These are phyloP conservation scores for Cygnus atratus DNA, from an alignment of 2,113 vertebrate genomes.

Conservation along the genomic window DNA sequence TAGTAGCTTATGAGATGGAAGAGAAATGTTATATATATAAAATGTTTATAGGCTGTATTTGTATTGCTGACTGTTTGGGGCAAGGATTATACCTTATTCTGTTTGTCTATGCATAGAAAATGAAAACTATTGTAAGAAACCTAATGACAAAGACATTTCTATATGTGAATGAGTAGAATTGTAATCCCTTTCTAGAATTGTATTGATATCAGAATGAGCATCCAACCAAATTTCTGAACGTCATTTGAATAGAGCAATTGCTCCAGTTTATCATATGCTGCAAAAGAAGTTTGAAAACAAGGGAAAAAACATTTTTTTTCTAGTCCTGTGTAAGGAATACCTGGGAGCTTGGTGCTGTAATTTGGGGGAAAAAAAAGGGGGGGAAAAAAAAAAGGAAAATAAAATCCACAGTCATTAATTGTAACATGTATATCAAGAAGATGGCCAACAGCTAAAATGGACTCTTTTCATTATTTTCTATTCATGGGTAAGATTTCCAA, in stretches of 20 bases:
- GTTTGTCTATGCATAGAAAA: not conserved
- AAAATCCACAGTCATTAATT: constrained; percentile 32
- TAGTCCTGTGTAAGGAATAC: not conserved
- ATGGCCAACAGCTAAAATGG: constrained; percentile 1
- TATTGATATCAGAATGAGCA: not conserved
- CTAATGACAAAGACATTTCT: not conserved
- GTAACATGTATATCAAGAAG: not conserved
- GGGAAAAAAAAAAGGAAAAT: not conserved
- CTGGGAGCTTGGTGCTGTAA: not conserved
- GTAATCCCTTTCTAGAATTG: not conserved
- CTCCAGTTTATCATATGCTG: not conserved
- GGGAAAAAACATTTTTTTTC: not conserved
- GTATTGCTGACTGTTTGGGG: not conserved
- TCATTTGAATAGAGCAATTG: not conserved
- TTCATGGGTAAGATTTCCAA: constrained; percentile 35
- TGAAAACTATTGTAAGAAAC: not conserved
- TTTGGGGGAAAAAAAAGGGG: not conserved
- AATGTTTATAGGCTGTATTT: not conserved
- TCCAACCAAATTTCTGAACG: not conserved
- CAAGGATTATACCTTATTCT: not conserved
- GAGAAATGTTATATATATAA: not conserved
- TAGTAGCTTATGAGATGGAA: not conserved
- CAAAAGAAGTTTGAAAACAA: constrained; percentile 30
- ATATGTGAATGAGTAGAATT: not conserved
- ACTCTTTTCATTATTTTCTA: constrained; percentile 41